These are phyloP conservation scores for Tretioscincus oriximinensis DNA, from an alignment of 2,113 vertebrate genomes.

Conservation along the genomic window DNA sequence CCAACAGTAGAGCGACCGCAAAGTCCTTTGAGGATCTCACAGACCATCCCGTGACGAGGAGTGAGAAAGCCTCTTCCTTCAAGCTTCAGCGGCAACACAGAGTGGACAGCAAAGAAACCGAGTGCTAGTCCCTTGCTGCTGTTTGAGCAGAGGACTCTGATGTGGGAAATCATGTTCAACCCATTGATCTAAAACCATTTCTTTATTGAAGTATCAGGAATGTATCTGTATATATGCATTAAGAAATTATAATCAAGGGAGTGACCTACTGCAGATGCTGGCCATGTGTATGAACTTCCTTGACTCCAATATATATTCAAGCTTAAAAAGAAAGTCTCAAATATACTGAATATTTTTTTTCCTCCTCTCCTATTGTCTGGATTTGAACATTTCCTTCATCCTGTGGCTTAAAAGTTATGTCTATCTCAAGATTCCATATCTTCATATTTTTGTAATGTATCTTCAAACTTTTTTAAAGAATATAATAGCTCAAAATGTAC, in stretches of 20 bases:
- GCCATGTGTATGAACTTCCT: conserved; percentile 68
- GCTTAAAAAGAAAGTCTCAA: conserved; percentile 12
- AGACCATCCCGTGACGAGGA: conserved; percentile 72
- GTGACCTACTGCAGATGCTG: conserved; percentile 68
- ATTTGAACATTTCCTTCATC: conserved; percentile 66
- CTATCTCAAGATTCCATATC: conserved; percentile 50
- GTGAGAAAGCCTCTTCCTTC: conserved; percentile 81
- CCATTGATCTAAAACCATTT: conserved; percentile 55
- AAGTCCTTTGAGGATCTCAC: conserved; percentile 97
- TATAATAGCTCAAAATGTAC: conserved; percentile 27
- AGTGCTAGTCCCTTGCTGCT: conserved; percentile 75
- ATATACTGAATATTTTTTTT: conserved; percentile 60
- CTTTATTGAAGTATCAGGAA: conserved; percentile 55
- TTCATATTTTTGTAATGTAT: conserved; percentile 65
- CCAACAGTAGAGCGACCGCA: conserved; percentile 79
- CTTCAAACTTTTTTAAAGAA: conserved; percentile 41
- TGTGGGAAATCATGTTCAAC: conserved; percentile 14
- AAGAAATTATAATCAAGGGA: conserved; percentile 48
- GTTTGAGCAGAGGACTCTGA: accelerated
- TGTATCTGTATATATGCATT: conserved; percentile 51
- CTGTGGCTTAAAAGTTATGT: conserved; percentile 65
- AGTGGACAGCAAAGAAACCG: conserved; percentile 92
- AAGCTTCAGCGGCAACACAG: conserved; percentile 88
- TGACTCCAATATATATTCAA: conserved; percentile 34
- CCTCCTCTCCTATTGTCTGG: conserved; percentile 44